Base-by-base conservation (phyloP, 1,140 invertebrate genomes). In the Carposina sasakii region DNA sequence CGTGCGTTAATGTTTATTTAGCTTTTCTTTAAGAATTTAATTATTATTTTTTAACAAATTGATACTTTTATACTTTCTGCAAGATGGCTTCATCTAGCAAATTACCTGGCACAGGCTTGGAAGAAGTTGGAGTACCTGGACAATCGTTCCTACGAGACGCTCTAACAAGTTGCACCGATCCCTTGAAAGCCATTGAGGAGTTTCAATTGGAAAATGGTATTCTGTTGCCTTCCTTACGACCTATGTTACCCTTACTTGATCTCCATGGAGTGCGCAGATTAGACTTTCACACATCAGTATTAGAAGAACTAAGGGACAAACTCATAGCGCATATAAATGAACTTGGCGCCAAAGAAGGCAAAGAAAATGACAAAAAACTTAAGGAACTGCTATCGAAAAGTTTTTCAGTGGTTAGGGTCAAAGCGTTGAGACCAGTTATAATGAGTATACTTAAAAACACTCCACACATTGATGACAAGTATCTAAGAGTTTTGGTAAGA, bases 151-250 rank as follows among this genome's bases (percentile, higher is more conserved):
- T 99, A 9, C 89, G 95, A 50, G 96, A 98, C 76, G 93, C 96
- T 34, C 86, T 99, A 2, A 98, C 96, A 17, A 98, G 96, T 68
- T 98, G 96, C 76, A 96, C 95, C 1, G 96, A 99, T 87, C 97
- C 97, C 12, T 73, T 98, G 2, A 96, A 96, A 87, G 96, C 96
- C 30, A 98, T 98, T 60, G 95, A 98, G 88, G 96, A 98, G 86
- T 99, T 99, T 88, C 97, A 99, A 88, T 92, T 95, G 21, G 93
- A 97, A 81, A 98, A 98, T 90, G 96, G 96, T 30, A 97, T 99
- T 58, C 81, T 98, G 26, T 81, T 99, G 26, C 96, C 97, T 1
- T 98, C 96, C 0, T 81, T 99, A 23, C 85, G 95, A 39, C 96
- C 97, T 20, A 98, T 98, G 92, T 78, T 99, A 30, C 97, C 97